Conservation (phyloP, 1,140 invertebrate species). For the Episyrphus balteatus region DNA sequence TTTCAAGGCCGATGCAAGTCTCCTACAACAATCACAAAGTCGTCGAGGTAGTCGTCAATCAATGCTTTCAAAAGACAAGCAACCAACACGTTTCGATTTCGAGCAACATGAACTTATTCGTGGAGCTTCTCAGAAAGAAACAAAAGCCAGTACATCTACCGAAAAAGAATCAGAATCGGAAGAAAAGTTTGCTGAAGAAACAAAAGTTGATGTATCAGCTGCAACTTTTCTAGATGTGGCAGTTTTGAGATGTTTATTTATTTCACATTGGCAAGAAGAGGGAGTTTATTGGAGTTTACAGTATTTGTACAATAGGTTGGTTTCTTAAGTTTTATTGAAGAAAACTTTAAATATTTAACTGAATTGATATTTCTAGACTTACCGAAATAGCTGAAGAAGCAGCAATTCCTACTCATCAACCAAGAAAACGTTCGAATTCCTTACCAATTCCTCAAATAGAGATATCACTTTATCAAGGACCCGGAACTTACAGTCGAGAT, state of each 20-base stretch:
- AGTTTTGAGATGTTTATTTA: slow-evolving; percentile 90
- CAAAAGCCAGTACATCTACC: slow-evolving; percentile 44
- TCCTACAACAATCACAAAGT: slow-evolving; percentile 40
- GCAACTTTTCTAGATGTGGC: slow-evolving; percentile 95
- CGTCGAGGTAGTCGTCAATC: slow-evolving; percentile 31
- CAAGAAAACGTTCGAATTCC: slow-evolving; percentile 76
- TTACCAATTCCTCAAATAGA: slow-evolving; percentile 88
- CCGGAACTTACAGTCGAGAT: slow-evolving; percentile 55
- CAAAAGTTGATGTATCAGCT: slow-evolving; percentile 54
- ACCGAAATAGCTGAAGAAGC: slow-evolving; percentile 71
- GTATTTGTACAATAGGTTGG: slow-evolving; percentile 75
- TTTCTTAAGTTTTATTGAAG: not conserved
- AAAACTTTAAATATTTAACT: slow-evolving; percentile 6
- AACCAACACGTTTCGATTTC: slow-evolving; percentile 33
- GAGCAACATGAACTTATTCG: slow-evolving; percentile 32
- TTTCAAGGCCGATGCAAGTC: slow-evolving; percentile 45
- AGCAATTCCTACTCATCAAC: slow-evolving; percentile 57
- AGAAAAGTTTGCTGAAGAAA: slow-evolving; percentile 19
- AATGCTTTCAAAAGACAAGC: slow-evolving; percentile 28
- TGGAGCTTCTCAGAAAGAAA: slow-evolving; percentile 36
- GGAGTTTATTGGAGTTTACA: slow-evolving; percentile 96
- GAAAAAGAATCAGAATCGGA: slow-evolving; percentile 42
- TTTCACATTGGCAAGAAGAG: slow-evolving; percentile 95
- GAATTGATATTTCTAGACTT: slow-evolving; percentile 44
- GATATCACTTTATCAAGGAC: slow-evolving; percentile 69